Evolutionary conservation across 2,888 invertebrate genomes (phyloP), one percentile per base, ranked within the genome.

Genomic region (Amiota mariae): DNA sequence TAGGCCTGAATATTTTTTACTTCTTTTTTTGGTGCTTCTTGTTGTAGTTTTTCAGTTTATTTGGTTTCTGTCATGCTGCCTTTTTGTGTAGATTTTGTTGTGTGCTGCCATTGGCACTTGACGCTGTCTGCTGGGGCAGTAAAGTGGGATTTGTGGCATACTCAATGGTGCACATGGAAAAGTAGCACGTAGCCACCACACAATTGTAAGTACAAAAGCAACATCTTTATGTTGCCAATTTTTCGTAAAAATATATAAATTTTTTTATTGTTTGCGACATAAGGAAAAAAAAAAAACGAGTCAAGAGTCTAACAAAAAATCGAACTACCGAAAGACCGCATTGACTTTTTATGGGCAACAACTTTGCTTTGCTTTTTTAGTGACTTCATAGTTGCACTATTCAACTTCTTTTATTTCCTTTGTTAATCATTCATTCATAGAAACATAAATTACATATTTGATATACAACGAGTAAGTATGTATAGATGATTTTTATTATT

Each of bases 321-420:
- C 57, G 18, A n/a, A 46, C 59, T 63, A 36, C 36, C 36, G 36
- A 36, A 36, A 36, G 36, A 36, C 36, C 36, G 24, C 51, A 54
- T 68, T 20, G 67, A 48, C 67, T 68, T 68, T 36, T 68, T 68
- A 68, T 68, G 67, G 67, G 24, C 67, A 68, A 47, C 18, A 18
- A 54, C 36, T 68, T 51, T 49, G 12, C 12, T 12, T 9, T 51
- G 67, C 54, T 68, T 68, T 51, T 68, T 68, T 51, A 68, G 67
- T 68, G 67, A 36, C 36, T 36, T 4, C 36, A 36, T 36, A 36
- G 36, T 1, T 36, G 36, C 36, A 36, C n/a, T n/a, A 36, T 36
- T 36, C 36, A 36, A 36, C 36, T 36, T 36, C 36, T 36, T 36
- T 36, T 36, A 36, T 36, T 36, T 6, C 36, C 36, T 36, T 36